Evolutionary conservation across 2,113 vertebrate genomes (phyloP).

Genomic region (Holacanthus passer): DNA sequence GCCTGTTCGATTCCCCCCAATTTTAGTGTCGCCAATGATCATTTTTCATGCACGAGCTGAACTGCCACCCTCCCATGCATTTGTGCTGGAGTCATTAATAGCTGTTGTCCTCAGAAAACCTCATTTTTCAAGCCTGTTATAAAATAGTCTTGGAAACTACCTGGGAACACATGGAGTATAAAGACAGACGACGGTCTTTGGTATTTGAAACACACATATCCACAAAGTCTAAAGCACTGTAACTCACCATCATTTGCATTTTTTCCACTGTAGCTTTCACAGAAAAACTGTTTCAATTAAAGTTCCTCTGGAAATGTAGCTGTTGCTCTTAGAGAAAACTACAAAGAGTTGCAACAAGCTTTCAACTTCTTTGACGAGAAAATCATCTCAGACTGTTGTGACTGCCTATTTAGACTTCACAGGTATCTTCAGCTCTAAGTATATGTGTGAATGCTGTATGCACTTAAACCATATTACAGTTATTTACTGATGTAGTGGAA

Average conservation of each 20-base stretch:
- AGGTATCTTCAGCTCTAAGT: not conserved
- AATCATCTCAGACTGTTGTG: constrained; percentile 9
- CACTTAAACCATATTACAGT: constrained; percentile 25
- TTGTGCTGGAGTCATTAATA: constrained; percentile 10
- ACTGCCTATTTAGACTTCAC: constrained; percentile 17
- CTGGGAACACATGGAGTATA: not conserved
- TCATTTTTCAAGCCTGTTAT: not conserved
- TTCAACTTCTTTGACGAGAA: constrained; percentile 27
- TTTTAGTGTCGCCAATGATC: constrained; percentile 47
- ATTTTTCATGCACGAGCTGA: constrained; percentile 63
- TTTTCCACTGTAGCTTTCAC: not conserved
- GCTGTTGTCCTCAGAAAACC: constrained; percentile 3
- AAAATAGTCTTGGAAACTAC: not conserved
- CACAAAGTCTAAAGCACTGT: not conserved
- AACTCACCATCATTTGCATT: not conserved
- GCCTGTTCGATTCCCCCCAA: constrained; percentile 37
- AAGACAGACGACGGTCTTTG: not conserved
- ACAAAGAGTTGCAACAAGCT: not conserved
- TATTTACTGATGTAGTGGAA: constrained; percentile 4
- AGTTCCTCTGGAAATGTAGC: not conserved
- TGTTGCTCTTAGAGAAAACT: not conserved
- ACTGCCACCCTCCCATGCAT: constrained; percentile 32
- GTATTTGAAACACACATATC: not conserved
- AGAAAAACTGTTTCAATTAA: not conserved
- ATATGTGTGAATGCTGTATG: not conserved